phyloP scores from a whole-genome alignment of 2,888 invertebrate species.

The Proisotoma minuta region DNA sequence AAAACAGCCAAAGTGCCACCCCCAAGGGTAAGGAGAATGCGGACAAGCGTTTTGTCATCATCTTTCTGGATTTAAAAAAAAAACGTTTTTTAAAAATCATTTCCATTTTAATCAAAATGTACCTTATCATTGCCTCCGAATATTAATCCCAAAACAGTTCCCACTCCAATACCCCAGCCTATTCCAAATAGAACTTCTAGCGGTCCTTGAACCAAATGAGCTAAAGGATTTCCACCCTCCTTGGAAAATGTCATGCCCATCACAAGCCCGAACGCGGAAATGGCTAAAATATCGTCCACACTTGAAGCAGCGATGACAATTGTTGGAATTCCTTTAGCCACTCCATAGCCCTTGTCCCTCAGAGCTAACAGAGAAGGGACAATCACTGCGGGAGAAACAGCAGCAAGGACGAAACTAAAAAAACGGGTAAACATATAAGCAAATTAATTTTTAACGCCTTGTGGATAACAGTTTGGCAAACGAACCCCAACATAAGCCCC shows the following conservation, averaged over 20 bases:
- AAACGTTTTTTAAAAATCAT: too few relatives aligned
- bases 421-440: neutral
- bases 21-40: conserved; percentile 58
- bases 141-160: conserved; percentile 25
- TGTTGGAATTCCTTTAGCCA: conserved; percentile 69
- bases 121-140: too few relatives aligned
- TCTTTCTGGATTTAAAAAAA: conserved; percentile 8
- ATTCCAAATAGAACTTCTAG: conserved; percentile 36
- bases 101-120: too few relatives aligned
- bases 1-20: conserved; percentile 63
- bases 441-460: neutral
- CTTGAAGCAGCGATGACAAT: conserved; percentile 68
- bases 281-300: conserved; percentile 63
- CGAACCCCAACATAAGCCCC: conserved; percentile 56
- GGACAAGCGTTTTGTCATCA: conserved; percentile 44
- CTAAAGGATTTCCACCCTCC: conserved; percentile 51
- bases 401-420: conserved; percentile 60
- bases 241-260: conserved; percentile 62
- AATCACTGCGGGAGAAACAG: conserved; percentile 69
- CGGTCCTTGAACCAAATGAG: conserved; percentile 33
- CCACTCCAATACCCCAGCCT: conserved; percentile 30
- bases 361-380: conserved; percentile 64
- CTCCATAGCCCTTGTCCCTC: conserved; percentile 62
- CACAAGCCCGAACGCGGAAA: conserved; percentile 66
- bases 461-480: neutral